A percentile compares a stretch with the other conserved stretches of the same genome.
phyloP scores from a whole-genome alignment of 2,113 vertebrate genomes.

The Platysternon megacephalum region DNA sequence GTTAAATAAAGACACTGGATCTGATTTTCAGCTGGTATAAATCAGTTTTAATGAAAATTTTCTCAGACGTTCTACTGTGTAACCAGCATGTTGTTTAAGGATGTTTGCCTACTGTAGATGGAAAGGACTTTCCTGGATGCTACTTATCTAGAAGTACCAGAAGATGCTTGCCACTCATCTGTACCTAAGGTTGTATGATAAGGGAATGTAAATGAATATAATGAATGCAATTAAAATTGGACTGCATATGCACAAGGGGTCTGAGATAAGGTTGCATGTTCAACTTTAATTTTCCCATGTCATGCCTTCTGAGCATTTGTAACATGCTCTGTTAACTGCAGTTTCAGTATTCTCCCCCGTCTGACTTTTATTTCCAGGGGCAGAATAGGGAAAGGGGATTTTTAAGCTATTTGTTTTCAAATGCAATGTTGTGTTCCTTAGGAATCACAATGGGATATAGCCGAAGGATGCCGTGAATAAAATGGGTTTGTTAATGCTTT shows the following conservation, averaged over 20 bases:
- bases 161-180: not conserved
- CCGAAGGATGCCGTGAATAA: conserved; percentile 24
- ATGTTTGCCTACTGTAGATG: not conserved
- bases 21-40: not conserved
- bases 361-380: conserved; percentile 40
- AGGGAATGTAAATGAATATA: not conserved
- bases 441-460: conserved; percentile 7
- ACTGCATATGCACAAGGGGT: conserved; percentile 9
- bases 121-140: not conserved
- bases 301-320: not conserved
- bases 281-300: not conserved
- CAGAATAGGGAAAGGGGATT: conserved; percentile 19
- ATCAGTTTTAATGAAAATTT: not conserved
- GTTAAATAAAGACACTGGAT: not conserved
- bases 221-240: not conserved
- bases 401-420: conserved; percentile 38
- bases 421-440: conserved; percentile 16
- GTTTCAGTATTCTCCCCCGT: not conserved
- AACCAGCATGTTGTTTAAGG: not conserved
- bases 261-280: not conserved
- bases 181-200: not conserved
- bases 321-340: not conserved
- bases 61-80: not conserved
- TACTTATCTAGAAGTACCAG: not conserved
- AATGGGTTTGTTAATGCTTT: conserved; percentile 41